These are phyloP conservation scores for Danio jaintianensis DNA, from an alignment of 2,797 vertebrate species.

Conservation along the genomic window DNA sequence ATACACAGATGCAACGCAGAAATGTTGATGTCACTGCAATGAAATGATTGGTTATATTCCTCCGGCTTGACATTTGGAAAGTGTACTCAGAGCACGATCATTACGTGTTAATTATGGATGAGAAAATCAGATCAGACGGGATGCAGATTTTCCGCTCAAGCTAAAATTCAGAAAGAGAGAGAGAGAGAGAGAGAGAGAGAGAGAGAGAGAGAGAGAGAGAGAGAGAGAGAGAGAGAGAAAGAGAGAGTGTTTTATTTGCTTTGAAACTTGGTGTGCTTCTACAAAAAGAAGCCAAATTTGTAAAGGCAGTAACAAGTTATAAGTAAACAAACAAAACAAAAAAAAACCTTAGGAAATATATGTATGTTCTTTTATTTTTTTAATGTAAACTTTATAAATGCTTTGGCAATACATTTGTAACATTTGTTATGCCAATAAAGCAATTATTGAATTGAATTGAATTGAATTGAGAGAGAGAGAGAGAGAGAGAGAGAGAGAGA, in stretches of 20 bases:
- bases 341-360: constrained; percentile 4
- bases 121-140: constrained; percentile 55
- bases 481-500: no score
- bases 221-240: constrained; percentile 17
- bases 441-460: no score
- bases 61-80: constrained; percentile 53
- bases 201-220: constrained; percentile 20
- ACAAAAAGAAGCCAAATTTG: constrained; percentile 36
- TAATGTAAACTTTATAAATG: no score
- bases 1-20: constrained; percentile 38
- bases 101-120: constrained; percentile 58
- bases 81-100: constrained; percentile 45
- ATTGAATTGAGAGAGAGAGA: no score
- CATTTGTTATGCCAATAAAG: no score
- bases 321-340: constrained; percentile 7
- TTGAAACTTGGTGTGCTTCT: constrained; percentile 41
- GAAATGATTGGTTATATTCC: constrained; percentile 49
- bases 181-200: constrained; percentile 16
- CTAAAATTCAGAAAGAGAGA: constrained; percentile 37
- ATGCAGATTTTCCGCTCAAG: constrained; percentile 39
- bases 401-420: no score
- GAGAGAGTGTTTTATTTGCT: constrained; percentile 42
- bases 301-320: constrained; percentile 36
- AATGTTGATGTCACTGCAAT: constrained; percentile 45
- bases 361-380: no score